Conservation (phyloP, 1,140 invertebrate species). For the Diorhabda sublineata region DNA sequence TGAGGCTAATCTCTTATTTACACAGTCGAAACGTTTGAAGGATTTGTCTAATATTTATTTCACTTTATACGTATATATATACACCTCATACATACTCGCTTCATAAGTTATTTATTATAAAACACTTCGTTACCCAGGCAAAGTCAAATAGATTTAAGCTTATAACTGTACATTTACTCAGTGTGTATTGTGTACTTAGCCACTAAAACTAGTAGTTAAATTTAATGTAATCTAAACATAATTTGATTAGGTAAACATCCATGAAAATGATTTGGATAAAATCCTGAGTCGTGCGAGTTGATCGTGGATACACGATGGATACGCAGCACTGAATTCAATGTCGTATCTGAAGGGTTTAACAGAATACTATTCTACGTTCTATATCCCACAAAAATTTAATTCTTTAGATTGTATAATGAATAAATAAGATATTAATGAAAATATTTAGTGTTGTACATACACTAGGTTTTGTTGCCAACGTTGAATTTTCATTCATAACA, state of each 20-base stretch:
- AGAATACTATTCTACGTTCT: no score
- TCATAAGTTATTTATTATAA: conserved; percentile 24
- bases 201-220: conserved; percentile 35
- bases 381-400: no score
- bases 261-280: conserved; percentile 23
- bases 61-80: not conserved
- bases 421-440: no score
- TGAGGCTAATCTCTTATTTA: conserved; percentile 2
- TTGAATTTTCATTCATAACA: no score
- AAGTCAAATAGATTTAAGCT: conserved; percentile 31
- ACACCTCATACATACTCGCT: not conserved
- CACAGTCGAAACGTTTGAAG: not conserved
- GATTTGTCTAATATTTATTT: conserved; percentile 3
- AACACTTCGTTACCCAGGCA: conserved; percentile 29
- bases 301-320: not conserved
- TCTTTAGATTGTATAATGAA: no score
- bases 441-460: no score
- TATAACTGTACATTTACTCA: conserved; percentile 32
- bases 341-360: not conserved
- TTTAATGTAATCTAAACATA: conserved; percentile 36
- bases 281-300: conserved; percentile 5
- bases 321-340: not conserved
- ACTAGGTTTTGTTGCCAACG: no score
- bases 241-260: conserved; percentile 36
- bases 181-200: conserved; percentile 28